Conservation (phyloP, 1,140 invertebrate genomes). For the Theocolax elegans region DNA sequence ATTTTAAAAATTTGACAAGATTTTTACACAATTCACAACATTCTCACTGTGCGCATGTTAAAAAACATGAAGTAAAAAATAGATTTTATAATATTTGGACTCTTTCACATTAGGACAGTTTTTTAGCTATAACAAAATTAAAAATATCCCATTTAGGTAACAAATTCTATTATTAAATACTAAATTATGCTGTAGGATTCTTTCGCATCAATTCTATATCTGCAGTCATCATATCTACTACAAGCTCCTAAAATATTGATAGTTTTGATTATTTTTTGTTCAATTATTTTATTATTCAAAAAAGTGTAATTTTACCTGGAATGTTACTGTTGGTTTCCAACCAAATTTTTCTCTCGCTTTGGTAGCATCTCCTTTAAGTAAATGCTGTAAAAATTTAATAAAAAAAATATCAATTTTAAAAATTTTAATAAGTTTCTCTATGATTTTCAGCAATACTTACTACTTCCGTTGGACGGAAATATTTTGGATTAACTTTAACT, state of each 20-base stretch:
- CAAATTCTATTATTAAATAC: too few species aligned
- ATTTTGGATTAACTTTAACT: constrained; percentile 93
- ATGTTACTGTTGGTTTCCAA: constrained; percentile 89
- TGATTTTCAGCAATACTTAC: constrained; percentile 70
- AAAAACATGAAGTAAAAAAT: too few species aligned
- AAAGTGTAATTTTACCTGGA: constrained; percentile 70
- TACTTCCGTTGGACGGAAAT: constrained; percentile 98
- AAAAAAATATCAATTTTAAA: too few species aligned
- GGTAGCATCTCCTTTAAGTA: constrained; percentile 88
- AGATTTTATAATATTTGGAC: too few species aligned
- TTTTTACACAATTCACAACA: too few species aligned
- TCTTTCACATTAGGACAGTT: too few species aligned
- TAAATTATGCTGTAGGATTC: constrained; percentile 79
- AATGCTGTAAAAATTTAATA: constrained; percentile 68
- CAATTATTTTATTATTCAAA: not conserved
- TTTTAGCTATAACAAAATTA: too few species aligned
- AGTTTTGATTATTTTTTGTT: not conserved
- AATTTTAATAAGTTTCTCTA: too few species aligned
- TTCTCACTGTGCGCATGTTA: too few species aligned
- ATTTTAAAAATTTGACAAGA: too few species aligned
- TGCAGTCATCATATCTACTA: constrained; percentile 95
- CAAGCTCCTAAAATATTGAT: constrained; percentile 76
- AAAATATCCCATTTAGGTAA: too few species aligned
- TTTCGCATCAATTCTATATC: constrained; percentile 93
- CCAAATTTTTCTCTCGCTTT: constrained; percentile 89